Percentiles rank a stretch among this genome's conserved stretches.
These are phyloP conservation scores for Semnopithecus entellus DNA, from an alignment of 2,113 vertebrate genomes.

Conservation along the genomic window DNA sequence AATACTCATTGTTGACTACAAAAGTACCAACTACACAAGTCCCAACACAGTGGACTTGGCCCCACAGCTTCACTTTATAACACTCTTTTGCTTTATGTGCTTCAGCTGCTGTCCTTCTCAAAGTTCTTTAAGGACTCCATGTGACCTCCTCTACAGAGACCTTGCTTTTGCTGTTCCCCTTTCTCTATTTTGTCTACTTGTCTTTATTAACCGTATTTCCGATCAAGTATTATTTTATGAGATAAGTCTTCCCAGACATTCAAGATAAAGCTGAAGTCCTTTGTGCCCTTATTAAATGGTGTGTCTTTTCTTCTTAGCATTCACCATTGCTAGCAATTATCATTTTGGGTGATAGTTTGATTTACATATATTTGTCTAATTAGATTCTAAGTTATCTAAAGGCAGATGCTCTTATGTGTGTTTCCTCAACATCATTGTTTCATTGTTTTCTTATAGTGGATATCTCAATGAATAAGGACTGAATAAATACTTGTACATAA, in stretches of 20 bases:
- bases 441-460: not conserved
- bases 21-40: not conserved
- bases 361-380: not conserved
- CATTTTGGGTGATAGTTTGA: not conserved
- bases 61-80: too few relatives aligned
- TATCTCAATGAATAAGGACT: not conserved
- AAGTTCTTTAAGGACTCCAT: not conserved
- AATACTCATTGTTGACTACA: not conserved
- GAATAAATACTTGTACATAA: not conserved
- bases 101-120: not conserved
- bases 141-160: not conserved
- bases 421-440: not conserved
- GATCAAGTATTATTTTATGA: not conserved
- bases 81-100: not conserved
- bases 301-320: not conserved
- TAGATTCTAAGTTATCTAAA: not conserved
- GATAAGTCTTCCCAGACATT: not conserved
- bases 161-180: not conserved
- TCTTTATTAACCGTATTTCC: not conserved
- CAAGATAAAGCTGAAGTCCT: not conserved
- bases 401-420: not conserved
- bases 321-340: not conserved
- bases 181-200: not conserved
- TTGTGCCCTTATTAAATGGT: not conserved
- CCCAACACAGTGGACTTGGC: rapidly evolving